These are phyloP conservation scores for Patiria miniata DNA, from an alignment of 35 echinoderm and acorn worm genomes.

Conservation along the genomic window DNA sequence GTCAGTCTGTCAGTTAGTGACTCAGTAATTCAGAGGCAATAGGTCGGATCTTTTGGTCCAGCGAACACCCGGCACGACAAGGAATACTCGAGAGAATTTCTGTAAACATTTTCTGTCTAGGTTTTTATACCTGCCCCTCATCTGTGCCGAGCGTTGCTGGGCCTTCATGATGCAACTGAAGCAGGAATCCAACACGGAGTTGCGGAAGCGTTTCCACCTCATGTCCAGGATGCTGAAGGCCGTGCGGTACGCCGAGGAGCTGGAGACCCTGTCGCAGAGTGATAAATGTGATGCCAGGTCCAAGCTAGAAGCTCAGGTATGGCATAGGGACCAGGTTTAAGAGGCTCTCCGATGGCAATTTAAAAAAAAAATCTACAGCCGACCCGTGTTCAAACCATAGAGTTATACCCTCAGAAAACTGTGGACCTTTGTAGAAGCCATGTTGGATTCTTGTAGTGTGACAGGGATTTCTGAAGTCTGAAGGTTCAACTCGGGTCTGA, in stretches of 20 bases:
- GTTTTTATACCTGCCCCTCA: conserved; percentile 86
- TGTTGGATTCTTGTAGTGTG: too few relatives aligned
- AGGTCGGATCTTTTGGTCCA: too few relatives aligned
- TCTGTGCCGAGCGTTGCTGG: conserved; percentile 93
- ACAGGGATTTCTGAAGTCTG: too few relatives aligned
- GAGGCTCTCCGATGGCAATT: too few relatives aligned
- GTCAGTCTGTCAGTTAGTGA: too few relatives aligned
- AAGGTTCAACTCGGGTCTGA: too few relatives aligned
- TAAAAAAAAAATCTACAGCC: too few relatives aligned
- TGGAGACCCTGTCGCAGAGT: conserved; percentile 79
- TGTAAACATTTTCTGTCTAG: conserved; percentile 20
- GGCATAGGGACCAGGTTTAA: conserved; percentile 3
- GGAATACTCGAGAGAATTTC: too few relatives aligned
- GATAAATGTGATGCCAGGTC: conserved; percentile 95
- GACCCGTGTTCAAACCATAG: too few relatives aligned
- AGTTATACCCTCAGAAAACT: too few relatives aligned
- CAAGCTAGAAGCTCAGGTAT: conserved; percentile 93
- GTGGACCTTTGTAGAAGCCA: background rate
- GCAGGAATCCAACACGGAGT: conserved; percentile 91
- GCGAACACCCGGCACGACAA: too few relatives aligned
- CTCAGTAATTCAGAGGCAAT: too few relatives aligned
- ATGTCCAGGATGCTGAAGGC: conserved; percentile 82
- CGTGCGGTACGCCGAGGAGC: conserved; percentile 85
- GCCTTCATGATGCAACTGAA: conserved; percentile 94
- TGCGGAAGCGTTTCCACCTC: conserved; percentile 79